These are phyloP conservation scores for Xylota segnis DNA, from an alignment of 2,888 invertebrate genomes.

Conservation along the genomic window DNA sequence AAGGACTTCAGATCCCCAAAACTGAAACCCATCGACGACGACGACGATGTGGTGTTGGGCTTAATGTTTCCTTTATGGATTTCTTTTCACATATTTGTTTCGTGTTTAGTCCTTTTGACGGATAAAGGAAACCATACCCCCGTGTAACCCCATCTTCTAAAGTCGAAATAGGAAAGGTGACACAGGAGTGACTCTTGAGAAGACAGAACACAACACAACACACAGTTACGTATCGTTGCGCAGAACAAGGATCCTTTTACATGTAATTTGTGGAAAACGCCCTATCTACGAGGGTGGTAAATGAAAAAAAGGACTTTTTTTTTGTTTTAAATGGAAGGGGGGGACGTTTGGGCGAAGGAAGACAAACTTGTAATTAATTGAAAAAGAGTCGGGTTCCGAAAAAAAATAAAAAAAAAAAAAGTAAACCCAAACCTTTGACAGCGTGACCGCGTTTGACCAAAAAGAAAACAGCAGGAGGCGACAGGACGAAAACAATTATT, in stretches of 20 bases:
- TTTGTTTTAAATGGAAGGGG: too few species aligned
- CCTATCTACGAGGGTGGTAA: constrained; percentile 26
- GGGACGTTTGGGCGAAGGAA: not conserved
- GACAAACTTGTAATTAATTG: constrained; percentile 38
- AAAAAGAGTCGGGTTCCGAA: constrained; percentile 4
- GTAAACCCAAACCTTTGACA: not conserved
- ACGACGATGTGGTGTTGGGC: constrained; percentile 5
- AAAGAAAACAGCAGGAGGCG: constrained; percentile 16
- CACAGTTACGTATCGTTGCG: constrained; percentile 36
- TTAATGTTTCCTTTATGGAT: constrained; percentile 7
- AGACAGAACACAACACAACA: not conserved
- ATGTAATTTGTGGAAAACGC: constrained; percentile 42
- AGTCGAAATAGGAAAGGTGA: constrained; percentile 41
- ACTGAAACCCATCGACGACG: too few species aligned
- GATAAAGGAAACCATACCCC: too few species aligned
- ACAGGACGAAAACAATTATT: constrained; percentile 47
- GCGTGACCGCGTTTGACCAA: constrained; percentile 16
- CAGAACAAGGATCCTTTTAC: constrained; percentile 50
- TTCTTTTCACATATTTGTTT: constrained; percentile 17
- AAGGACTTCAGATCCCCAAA: constrained; percentile 1
- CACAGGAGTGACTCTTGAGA: constrained; percentile 31
- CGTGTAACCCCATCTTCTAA: constrained; percentile 18
- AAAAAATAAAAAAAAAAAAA: constrained; percentile 5
- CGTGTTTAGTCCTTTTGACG: constrained; percentile 17
- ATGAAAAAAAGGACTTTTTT: not conserved